phyloP scores from a whole-genome alignment of 2,113 vertebrate genomes.

The Cygnus buccinator region DNA sequence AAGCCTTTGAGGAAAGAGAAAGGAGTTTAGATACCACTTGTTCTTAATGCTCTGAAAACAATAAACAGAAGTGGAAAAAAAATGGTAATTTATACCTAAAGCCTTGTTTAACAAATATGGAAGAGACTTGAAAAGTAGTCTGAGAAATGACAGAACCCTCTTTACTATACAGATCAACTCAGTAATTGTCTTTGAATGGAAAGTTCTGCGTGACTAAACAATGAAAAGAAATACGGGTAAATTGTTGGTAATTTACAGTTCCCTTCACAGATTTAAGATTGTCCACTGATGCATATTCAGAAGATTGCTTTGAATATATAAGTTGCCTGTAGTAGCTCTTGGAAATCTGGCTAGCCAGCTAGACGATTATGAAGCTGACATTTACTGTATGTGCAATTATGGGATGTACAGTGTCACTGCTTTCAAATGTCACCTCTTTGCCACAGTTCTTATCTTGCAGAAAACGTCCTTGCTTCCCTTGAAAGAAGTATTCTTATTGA shows the following conservation, averaged over 20 bases:
- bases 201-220: background rate
- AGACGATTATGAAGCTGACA: background rate
- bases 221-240: constrained; percentile 25
- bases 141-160: background rate
- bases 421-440: constrained; percentile 53
- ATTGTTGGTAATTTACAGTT: constrained; percentile 15
- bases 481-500: background rate
- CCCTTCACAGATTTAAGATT: background rate
- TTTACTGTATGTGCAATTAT: constrained; percentile 42
- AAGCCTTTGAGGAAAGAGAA: background rate
- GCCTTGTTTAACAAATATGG: background rate
- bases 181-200: background rate
- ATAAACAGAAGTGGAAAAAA: background rate
- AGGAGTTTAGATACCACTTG: background rate
- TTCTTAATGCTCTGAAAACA: background rate
- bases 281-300: constrained; percentile 4
- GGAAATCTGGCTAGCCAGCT: constrained; percentile 18
- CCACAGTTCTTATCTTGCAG: background rate
- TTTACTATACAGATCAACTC: background rate
- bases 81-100: constrained; percentile 6
- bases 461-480: constrained; percentile 7
- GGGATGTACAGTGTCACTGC: constrained; percentile 4
- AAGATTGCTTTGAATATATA: background rate
- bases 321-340: background rate
- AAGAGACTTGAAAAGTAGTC: background rate